Evolutionary conservation across 2,888 invertebrate species (phyloP), one percentile per base, ranked within the genome.

Genomic region (Omphaloscelis lunosa): DNA sequence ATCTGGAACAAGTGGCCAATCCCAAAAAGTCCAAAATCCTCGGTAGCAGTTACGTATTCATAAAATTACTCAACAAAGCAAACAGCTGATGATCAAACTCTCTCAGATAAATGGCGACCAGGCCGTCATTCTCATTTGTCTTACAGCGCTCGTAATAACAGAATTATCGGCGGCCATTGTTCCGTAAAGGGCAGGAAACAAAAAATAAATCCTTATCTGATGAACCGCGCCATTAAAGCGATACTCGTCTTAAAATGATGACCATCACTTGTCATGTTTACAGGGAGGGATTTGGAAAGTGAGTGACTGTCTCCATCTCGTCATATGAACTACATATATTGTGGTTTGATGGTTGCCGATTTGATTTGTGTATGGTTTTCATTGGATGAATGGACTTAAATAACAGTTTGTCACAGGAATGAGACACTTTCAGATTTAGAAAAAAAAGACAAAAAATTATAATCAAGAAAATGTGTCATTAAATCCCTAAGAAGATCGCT

Each of bases 231-330:
- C 94, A 93, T 94, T 93, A 93, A 89, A 90, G 85, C 86, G 92
- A 93, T 92, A 91, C 84, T 75, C 89, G 88, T 91, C 92, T 90
- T 91, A 91, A 91, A 88, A 91, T 93, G 90, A 93, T 90, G 92
- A 91, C 91, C 93, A 92, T 93, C 93, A 91, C 93, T 91, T 92
- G 93, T 92, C 93, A 89, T 91, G 87, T 89, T 79, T 82, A 79
- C 89, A 87, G 88, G 79, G 83, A 83, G 27, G 91, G 84, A 88
- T 71, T 86, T 34, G 34, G 17, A 34, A 34, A 67, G 34, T 53
- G 34, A 27, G 27, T 39, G 15, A 62, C 34, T 62, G 61, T 48
- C 48, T 48, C 17, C 6, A 17, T 17, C 48, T 48, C 15, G 1
- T 17, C 15, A 17, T 17, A 48, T 48, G 48, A 48, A 17, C 48